Evolutionary conservation across 2,888 invertebrate species (phyloP), one percentile per base, ranked within the genome.

Genomic region (Polydrusus cervinus): DNA sequence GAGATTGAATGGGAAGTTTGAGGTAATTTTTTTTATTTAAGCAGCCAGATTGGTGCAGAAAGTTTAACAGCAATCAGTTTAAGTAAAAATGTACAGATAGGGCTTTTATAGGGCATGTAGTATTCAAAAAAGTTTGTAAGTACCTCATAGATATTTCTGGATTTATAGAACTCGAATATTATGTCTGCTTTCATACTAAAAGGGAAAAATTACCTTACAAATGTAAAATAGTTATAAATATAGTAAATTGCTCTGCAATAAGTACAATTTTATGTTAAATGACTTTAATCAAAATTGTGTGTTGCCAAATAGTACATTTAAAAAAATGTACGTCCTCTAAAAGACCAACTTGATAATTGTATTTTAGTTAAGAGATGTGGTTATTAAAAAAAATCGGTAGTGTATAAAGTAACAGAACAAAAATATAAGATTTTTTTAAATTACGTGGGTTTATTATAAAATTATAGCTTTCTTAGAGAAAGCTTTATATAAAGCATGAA

Each of bases 231-330:
- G 43, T 6, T 40, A 11, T 8, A 40, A 40, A 40, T 5, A 8
- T 40, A 40, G 40, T 8, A 3, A 40, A 40, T 40, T 40, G 7
- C 8, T 10, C 1, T n/a, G 13, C 43, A n/a, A n/a, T 13, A 43
- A 43, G 43, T 43, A 43, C 43, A 43, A 43, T 43, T 9, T 40
- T 43, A 16, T 47, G 1, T 47, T 8, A 6, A 14, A 47, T 16
- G 1, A 16, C 16, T 6, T 3, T n/a, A 47, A 16, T 47, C 3
- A 8, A 38, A 30, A 25, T 25, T 20, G 16, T 64, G 14, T 20
- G 10, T 45, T 64, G 30, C 20, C 47, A 40, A 53, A 47, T 30
- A 18, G 64, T 47, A 64, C 43, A 47, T 64, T 45, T 20, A 30
- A 47, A 14, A 25, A 64, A 45, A 45, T 45, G 43, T 47, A 45